Conservation (phyloP, 2,888 invertebrate species). For the Amblyjoppa fuscipennis region DNA sequence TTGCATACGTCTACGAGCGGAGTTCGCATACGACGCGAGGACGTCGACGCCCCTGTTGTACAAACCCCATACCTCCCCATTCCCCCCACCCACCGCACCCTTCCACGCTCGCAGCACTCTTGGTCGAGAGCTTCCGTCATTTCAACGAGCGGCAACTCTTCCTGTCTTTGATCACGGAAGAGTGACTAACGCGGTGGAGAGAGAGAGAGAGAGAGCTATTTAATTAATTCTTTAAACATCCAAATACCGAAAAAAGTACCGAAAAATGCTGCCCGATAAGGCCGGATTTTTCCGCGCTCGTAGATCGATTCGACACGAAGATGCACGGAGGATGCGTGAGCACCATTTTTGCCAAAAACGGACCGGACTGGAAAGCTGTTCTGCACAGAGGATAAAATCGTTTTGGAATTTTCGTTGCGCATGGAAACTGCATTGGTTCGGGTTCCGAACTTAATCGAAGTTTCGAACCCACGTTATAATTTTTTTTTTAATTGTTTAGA, state of each 20-base stretch:
- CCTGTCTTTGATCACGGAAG: slow-evolving; percentile 64
- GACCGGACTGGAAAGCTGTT: too few species aligned
- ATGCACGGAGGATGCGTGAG: too few species aligned
- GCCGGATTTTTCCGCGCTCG: too few species aligned
- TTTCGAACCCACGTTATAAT: too few species aligned
- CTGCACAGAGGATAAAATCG: too few species aligned
- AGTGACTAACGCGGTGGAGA: slow-evolving; percentile 3
- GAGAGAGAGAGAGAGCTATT: background rate
- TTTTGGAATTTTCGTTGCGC: too few species aligned
- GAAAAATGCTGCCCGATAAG: background rate
- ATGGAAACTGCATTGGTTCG: too few species aligned
- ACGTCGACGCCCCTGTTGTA: slow-evolving; percentile 50
- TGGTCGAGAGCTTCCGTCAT: slow-evolving; percentile 61
- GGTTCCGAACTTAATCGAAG: too few species aligned
- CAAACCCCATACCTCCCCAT: slow-evolving; percentile 1
- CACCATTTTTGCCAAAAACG: too few species aligned
- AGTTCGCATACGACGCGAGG: slow-evolving; percentile 32
- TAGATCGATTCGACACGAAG: too few species aligned
- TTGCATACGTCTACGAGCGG: slow-evolving; percentile 75
- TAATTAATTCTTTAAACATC: background rate
- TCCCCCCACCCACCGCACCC: slow-evolving; percentile 43
- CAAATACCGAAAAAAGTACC: background rate
- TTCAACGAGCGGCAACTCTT: slow-evolving; percentile 65
- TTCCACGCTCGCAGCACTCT: slow-evolving; percentile 4
- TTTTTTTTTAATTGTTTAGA: too few species aligned